Percentiles rank a stretch among this genome's conserved stretches.
Evolutionary conservation across 2,797 vertebrate species (phyloP).

Genomic region (Coranthus polyacanthus): DNA sequence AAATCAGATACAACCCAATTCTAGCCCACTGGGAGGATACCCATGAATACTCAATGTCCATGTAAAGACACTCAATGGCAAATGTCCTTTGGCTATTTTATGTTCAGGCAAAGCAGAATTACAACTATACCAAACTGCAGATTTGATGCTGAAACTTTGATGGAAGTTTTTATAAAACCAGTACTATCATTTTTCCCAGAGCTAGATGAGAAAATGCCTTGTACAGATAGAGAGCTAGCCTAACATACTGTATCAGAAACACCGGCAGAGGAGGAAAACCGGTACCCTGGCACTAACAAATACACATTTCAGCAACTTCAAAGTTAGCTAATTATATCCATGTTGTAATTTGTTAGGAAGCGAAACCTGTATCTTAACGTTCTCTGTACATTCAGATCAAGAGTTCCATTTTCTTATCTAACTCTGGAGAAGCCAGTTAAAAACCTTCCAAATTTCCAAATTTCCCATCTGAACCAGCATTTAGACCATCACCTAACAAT

Average conservation of each 20-base stretch:
- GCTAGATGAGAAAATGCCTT: not conserved
- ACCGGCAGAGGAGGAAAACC: not conserved
- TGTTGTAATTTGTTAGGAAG: too few relatives aligned
- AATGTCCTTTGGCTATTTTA: constrained; percentile 11
- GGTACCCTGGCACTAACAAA: not conserved
- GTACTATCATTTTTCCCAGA: not conserved
- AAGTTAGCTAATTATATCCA: too few relatives aligned
- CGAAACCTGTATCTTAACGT: too few relatives aligned
- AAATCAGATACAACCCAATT: too few relatives aligned
- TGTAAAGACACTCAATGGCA: not conserved
- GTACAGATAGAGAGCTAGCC: too few relatives aligned
- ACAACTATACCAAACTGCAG: constrained; percentile 12
- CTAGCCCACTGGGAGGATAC: too few relatives aligned
- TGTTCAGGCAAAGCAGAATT: constrained; percentile 31
- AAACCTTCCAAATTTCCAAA: not conserved
- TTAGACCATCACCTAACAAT: not conserved
- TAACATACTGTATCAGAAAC: constrained; percentile 6
- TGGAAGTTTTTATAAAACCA: not conserved
- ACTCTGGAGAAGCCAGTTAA: too few relatives aligned
- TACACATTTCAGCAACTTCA: too few relatives aligned
- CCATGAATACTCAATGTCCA: too few relatives aligned
- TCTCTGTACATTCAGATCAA: not conserved
- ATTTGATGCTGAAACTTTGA: constrained; percentile 2
- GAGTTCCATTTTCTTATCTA: not conserved
- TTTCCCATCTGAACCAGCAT: not conserved